Evolutionary conservation across 2,888 invertebrate genomes (phyloP), one percentile per base, ranked within the genome.

Genomic region (Flexamia atlantica): DNA sequence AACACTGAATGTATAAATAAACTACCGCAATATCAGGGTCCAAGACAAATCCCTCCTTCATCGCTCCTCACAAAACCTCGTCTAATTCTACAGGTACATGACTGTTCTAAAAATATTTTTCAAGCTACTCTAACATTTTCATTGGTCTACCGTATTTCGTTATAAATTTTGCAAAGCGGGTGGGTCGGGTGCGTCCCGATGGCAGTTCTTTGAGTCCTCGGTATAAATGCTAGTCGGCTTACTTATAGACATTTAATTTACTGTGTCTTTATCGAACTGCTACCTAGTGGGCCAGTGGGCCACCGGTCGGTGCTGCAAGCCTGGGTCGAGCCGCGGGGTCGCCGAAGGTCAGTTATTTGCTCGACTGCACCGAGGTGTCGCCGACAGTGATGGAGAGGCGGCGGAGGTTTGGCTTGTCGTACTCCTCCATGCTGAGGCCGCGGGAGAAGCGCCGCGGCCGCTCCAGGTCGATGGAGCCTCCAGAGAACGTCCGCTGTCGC

Each of bases 381-480:
- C 86, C 85, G 36, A 85, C 84, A 32, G 86, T 86, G 87, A 95
- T 93, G 85, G 95, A 95, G 85, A 95, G 92, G 68, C 79, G 30
- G 85, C 95, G 91, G 87, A 95, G 94, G 90, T 96, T 95, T 53
- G 95, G 95, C 88, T 94, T 94, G 91, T 95, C 95, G 90, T 95
- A 95, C 89, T 96, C 95, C 89, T 96, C 95, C 95, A 96, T 96
- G 85, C 95, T 95, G 92, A 96, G 94, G 84, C 93, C 93, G 76
- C 93, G 91, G 30, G 92, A 92, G 50, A 93, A 88, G 84, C 91
- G 91, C 68, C 90, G 87, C 20, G 88, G 90, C 72, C 89, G 89
- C 50, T 91, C 91, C 46, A 90, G 90, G 85, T 92, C 92, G 70
- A 89, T 90, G 17, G 92, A 92, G 68, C 92, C 91, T 17, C 92